Conservation (phyloP, 2,888 invertebrate species). For the Agonopterix heracliana region DNA sequence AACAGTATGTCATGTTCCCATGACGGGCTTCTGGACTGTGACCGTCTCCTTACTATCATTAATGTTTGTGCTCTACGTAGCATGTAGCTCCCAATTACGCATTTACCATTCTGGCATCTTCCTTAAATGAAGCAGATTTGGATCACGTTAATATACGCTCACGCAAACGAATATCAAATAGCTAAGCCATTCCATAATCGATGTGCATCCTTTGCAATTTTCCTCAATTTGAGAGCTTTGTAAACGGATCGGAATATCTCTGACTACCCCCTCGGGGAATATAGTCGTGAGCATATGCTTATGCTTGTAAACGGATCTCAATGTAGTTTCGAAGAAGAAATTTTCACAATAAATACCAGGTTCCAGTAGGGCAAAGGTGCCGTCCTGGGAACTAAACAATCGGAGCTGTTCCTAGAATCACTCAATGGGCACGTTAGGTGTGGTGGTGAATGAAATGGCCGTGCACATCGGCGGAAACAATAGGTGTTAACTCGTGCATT, state of each 20-base stretch:
- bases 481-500: constrained; percentile 49
- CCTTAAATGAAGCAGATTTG: constrained; percentile 18
- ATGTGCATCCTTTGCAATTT: constrained; percentile 25
- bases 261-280: too few relatives aligned
- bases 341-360: constrained; percentile 26
- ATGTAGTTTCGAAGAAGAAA: constrained; percentile 25
- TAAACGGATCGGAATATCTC: constrained; percentile 25
- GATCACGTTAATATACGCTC: constrained; percentile 4
- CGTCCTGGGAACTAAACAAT: constrained; percentile 53
- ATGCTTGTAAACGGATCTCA: constrained; percentile 24
- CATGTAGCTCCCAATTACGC: constrained; percentile 23
- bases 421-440: constrained; percentile 33
- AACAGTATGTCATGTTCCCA: constrained; percentile 51
- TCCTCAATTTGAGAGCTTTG: constrained; percentile 30
- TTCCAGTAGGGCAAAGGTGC: constrained; percentile 32
- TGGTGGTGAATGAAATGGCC: constrained; percentile 40
- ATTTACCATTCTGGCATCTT: constrained; percentile 6
- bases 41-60: constrained; percentile 32
- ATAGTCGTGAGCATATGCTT: too few relatives aligned
- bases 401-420: constrained; percentile 46
- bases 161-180: constrained; percentile 1
- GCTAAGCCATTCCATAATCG: not conserved
- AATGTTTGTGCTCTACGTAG: constrained; percentile 29
- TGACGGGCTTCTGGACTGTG: constrained; percentile 61
- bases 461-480: constrained; percentile 49